A percentile compares a stretch with the other conserved stretches of the same genome.
These are phyloP conservation scores for Leguminivora glycinivorella DNA, from an alignment of 1,140 invertebrate species.

Conservation along the genomic window DNA sequence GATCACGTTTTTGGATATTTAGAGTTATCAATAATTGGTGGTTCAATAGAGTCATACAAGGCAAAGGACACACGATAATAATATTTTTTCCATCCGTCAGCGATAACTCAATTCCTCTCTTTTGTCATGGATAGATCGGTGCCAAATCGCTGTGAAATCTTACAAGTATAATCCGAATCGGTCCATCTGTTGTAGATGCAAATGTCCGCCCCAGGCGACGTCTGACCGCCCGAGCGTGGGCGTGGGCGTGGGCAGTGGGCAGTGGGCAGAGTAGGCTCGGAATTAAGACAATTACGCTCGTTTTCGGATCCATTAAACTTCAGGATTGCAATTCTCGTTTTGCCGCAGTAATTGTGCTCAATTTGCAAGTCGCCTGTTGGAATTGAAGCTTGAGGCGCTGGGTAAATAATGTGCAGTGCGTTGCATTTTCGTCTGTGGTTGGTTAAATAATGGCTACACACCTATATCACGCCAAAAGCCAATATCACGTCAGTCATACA, in stretches of 20 bases:
- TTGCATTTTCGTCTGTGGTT: neutral
- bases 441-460: too few species aligned
- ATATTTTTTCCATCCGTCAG: too few species aligned
- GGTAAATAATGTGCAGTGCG: slow-evolving; percentile 27
- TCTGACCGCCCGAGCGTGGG: slow-evolving; percentile 8
- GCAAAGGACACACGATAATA: too few species aligned
- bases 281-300: slow-evolving; percentile 27
- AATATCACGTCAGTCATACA: too few species aligned
- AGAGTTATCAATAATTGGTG: too few species aligned
- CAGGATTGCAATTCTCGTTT: slow-evolving; percentile 23
- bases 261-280: slow-evolving; percentile 9
- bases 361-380: slow-evolving; percentile 5
- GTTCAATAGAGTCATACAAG: too few species aligned
- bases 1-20: too few species aligned
- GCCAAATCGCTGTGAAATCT: neutral
- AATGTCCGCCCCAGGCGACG: slow-evolving; percentile 17
- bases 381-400: slow-evolving; percentile 11
- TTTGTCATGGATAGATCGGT: neutral
- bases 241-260: slow-evolving; percentile 15
- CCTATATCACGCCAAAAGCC: too few species aligned
- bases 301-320: slow-evolving; percentile 28
- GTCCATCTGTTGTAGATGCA: neutral
- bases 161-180: neutral
- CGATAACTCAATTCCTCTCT: too few species aligned
- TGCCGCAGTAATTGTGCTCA: slow-evolving; percentile 15